Base-by-base conservation (phyloP, 2,888 invertebrate genomes). In the Desoria tigrina region DNA sequence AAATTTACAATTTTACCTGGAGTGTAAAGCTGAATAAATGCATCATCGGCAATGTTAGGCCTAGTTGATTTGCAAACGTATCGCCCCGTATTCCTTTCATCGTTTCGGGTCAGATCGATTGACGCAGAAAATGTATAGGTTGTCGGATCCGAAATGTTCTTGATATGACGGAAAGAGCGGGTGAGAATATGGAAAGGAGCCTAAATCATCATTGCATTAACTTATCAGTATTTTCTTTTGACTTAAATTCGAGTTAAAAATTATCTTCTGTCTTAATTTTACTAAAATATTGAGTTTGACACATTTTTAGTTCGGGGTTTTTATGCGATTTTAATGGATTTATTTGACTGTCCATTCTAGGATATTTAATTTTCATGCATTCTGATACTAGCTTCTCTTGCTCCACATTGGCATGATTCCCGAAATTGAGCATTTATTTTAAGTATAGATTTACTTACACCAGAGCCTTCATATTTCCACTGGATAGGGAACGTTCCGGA, bases 381-480 rank as follows among this genome's bases (percentile, higher is more conserved):
- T 39, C 14, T 11, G 14, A 50, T 50, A 11, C 9, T 18, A 50
- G 9, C 18, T 50, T 16, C 18, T 50, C 16, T 14, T 18, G 18
- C n/a, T n/a, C n/a, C n/a, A n/a, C n/a, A n/a, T n/a, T n/a, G n/a
- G n/a, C n/a, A n/a, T n/a, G n/a, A n/a, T n/a, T n/a, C n/a, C n/a
- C n/a, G n/a, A n/a, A n/a, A n/a, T n/a, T n/a, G n/a, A n/a, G n/a
- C n/a, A n/a, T n/a, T n/a, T n/a, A n/a, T n/a, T n/a, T n/a, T n/a
- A 50, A 21, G 7, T 50, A 50, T 18, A n/a, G 21, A 16, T 18
- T 21, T 28, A 23, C 26, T 62, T 61, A 72, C 72, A 63, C 72
- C 72, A 53, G 23, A 54, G 7, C 72, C 72, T 64, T 67, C 69
- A 50, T 72, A 72, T 2, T 16, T 49, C 54, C 65, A 69, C 51